Base-by-base conservation (phyloP, 2,888 invertebrate genomes). In the Gastracanthus pulcherrimus region DNA sequence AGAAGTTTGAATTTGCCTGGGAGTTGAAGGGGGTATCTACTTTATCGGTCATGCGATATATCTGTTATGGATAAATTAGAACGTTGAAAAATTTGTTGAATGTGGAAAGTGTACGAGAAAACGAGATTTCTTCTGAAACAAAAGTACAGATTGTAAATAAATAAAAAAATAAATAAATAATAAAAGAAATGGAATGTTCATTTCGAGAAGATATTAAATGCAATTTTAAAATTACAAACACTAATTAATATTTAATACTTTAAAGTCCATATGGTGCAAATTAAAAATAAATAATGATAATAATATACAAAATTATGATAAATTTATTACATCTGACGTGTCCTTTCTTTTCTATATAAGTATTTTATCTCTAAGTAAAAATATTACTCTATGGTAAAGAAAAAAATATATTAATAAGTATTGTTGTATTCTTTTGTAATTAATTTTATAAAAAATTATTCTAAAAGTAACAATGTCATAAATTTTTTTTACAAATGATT, bases 381-480 rank as follows among this genome's bases (percentile, higher is more conserved):
- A 58, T 58, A 45, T n/a, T 16, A 45, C 1, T 9, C n/a, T 16
- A 45, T n/a, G 36, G n/a, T 34, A 71, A 60, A 71, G 4, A 41
- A 72, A 66, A 19, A 51, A 64, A 66, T 41, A n/a, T 66, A 48
- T 1, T 64, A 7, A 29, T 55, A 36, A 58, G 55, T 45, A 45
- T 48, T 60, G 55, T 41, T 45, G 6, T 36, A 31, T 51, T 60
- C 6, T 31, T 70, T 76, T 71, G n/a, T 62, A 80, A 36, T 70
- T 64, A 41, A 75, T 69, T 70, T 80, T 72, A 69, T 51, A 74
- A 78, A 82, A 82, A 79, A 76, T 75, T 75, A 75, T 58, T 62
- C 60, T 79, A 71, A 78, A 82, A 70, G 13, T 69, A 81, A 81
- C 51, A 60, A 51, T 75, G 34, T 78, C 26, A 29, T 69, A 77